Base-by-base conservation (phyloP, 2,113 vertebrate species). In the Nanger granti region DNA sequence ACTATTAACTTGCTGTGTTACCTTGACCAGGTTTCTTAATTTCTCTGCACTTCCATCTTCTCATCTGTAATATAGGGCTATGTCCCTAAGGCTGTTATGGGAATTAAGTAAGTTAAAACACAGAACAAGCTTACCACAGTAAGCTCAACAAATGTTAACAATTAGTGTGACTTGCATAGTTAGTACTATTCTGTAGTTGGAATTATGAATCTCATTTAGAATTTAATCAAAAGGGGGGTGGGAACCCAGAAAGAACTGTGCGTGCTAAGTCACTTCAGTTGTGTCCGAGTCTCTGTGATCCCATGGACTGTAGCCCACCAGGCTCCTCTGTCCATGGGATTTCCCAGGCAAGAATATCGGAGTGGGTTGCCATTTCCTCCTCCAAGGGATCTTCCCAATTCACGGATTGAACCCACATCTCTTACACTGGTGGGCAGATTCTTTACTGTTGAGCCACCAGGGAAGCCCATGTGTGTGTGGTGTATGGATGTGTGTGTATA, bases 81-180 rank as follows among this genome's bases (percentile, higher is more conserved):
- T 73, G 69, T 86, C 82, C 44, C 52, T 49, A 92, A 31, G 31
- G 59, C 20, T 88, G 52, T 28, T 90, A 5, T 37, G 49, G 94
- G 83, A 94, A 86, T 83, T 66, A 92, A 94, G 52, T 55, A 90
- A 69, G 55, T 60, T 79, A 96, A 94, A 95, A 95, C 34, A 85
- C 4, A 12, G n/a, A 85, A 80, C 13, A 76, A 28, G 20, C 57
- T 83, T 84, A 93, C 37, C 87, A 92, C 7, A 86, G 85, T 44
- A 60, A 7, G 10, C 54, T 92, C 88, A 89, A 96, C 17, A 66
- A 89, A 83, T 66, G 34, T 64, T 52, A 89, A 89, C 37, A 76
- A 69, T 64, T 73, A 62, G 49, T 76, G 55, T 90, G 64, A 84
- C 15, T 80, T 55, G 13, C 37, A 87, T 57, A 85, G 22, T 82